phyloP scores from a whole-genome alignment of 2,113 vertebrate species.

The Hyla sarda region DNA sequence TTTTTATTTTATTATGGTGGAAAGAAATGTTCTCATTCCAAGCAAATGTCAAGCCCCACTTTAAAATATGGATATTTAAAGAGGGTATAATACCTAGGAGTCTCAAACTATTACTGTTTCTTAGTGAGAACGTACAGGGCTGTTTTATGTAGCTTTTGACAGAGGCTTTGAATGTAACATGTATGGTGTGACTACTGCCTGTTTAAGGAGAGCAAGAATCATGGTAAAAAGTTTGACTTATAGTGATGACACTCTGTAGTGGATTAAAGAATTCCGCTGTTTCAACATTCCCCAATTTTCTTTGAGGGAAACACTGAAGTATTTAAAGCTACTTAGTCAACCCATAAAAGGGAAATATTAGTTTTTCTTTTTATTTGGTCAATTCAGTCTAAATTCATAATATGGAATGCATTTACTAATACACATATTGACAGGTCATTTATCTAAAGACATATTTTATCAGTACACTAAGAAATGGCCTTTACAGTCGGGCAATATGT shows the following conservation, averaged over 20 bases:
- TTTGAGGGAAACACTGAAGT: constrained; percentile 76
- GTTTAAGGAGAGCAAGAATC: constrained; percentile 63
- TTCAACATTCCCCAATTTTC: constrained; percentile 66
- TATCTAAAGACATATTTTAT: constrained; percentile 76
- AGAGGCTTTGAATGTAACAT: constrained; percentile 75
- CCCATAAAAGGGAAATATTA: constrained; percentile 83
- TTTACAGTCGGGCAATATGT: neutral
- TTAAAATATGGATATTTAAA: constrained; percentile 83
- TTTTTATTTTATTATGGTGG: constrained; percentile 66
- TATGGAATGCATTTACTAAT: constrained; percentile 73
- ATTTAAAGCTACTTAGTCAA: constrained; percentile 79
- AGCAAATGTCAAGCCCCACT: constrained; percentile 71
- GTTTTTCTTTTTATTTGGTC: constrained; percentile 79
- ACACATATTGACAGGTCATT: constrained; percentile 78
- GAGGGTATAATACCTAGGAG: constrained; percentile 76
- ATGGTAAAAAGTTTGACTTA: constrained; percentile 66
- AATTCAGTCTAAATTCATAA: constrained; percentile 75
- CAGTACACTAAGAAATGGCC: constrained; percentile 62
- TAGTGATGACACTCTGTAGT: constrained; percentile 72
- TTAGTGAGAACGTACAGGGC: constrained; percentile 75
- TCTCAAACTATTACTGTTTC: constrained; percentile 77
- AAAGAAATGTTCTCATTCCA: constrained; percentile 65
- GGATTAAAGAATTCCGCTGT: constrained; percentile 73
- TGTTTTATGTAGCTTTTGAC: constrained; percentile 74
- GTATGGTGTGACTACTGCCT: constrained; percentile 68